These are phyloP conservation scores for Drosophila tropicalis DNA, from an alignment of 1,140 invertebrate genomes.

Conservation along the genomic window DNA sequence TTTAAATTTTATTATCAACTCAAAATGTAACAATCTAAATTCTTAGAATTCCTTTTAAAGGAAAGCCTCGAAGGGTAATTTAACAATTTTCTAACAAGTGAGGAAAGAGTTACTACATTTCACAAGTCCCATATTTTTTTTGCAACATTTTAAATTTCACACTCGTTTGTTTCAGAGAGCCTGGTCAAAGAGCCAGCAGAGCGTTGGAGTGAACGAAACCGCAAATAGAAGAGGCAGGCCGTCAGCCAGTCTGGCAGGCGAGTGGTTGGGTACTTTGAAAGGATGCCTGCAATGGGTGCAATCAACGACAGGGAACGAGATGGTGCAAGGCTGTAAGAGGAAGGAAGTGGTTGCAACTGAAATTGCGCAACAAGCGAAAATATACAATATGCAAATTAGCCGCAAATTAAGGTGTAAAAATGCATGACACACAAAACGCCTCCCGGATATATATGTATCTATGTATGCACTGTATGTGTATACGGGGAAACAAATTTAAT, in stretches of 20 bases:
- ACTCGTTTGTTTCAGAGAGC: constrained; percentile 16
- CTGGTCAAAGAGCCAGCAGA: constrained; percentile 3
- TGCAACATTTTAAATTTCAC: constrained; percentile 21
- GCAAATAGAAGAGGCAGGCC: constrained; percentile 18
- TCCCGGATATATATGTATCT: constrained; percentile 52
- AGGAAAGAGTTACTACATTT: not conserved
- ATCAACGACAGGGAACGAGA: constrained; percentile 19
- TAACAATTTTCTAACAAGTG: not conserved
- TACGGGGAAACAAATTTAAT: constrained; percentile 74
- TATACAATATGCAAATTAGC: constrained; percentile 79
- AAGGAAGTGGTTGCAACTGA: constrained; percentile 43
- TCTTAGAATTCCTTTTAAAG: not conserved
- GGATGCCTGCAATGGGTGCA: constrained; percentile 3
- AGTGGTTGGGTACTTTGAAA: not conserved
- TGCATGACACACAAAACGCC: constrained; percentile 78
- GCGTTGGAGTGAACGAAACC: constrained; percentile 17
- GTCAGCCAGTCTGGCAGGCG: not conserved
- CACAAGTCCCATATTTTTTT: constrained; percentile 5
- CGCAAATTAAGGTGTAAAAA: constrained; percentile 79
- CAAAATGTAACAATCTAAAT: not conserved
- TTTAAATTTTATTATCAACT: too few species aligned
- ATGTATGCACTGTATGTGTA: not conserved
- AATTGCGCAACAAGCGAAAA: constrained; percentile 72
- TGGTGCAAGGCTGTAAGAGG: constrained; percentile 11
- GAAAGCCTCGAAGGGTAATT: not conserved